Conservation (phyloP, 2,797 vertebrate genomes). For the Tokudaia muenninki region DNA sequence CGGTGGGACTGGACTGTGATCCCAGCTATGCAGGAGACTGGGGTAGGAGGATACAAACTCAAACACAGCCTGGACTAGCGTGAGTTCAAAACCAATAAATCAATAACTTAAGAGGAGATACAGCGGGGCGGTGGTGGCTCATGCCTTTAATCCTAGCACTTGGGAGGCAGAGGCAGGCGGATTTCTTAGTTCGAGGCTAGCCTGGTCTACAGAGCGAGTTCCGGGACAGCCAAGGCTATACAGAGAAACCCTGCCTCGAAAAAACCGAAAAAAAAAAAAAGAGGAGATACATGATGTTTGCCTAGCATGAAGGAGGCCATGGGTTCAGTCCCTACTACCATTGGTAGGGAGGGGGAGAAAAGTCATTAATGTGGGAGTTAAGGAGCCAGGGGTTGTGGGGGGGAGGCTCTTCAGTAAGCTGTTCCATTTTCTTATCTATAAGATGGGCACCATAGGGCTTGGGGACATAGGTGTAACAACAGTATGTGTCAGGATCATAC, state of each 20-base stretch:
- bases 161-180: no score
- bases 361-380: not conserved
- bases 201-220: no score
- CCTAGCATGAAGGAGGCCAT: not conserved
- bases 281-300: not conserved
- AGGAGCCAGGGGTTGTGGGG: not conserved
- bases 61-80: not conserved
- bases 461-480: not conserved
- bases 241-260: no score
- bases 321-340: not conserved
- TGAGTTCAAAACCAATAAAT: not conserved
- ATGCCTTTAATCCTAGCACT: no score
- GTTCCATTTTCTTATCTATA: not conserved
- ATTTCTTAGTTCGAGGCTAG: no score
- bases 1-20: no score
- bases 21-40: not conserved
- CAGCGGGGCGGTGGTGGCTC: no score
- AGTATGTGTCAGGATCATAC: not conserved
- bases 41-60: not conserved
- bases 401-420: not conserved
- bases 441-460: not conserved
- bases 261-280: no score
- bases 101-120: not conserved
- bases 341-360: no score
- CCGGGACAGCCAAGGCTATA: no score